Percentiles rank a stretch among this genome's conserved stretches.
These are phyloP conservation scores for Falco rusticolus DNA, from an alignment of 2,797 vertebrate species.

Conservation along the genomic window DNA sequence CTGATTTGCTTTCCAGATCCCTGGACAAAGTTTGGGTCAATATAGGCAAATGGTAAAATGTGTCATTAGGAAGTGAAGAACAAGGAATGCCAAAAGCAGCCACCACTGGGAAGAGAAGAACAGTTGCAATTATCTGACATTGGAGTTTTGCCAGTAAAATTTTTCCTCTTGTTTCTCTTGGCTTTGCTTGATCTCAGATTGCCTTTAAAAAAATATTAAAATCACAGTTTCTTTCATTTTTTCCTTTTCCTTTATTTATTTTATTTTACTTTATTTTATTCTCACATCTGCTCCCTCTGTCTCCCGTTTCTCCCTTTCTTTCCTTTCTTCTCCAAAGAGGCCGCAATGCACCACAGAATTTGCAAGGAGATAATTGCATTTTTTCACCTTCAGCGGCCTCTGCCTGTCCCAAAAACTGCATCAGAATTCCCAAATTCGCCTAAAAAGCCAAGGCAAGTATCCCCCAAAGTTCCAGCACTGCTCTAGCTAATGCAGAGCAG, in stretches of 20 bases:
- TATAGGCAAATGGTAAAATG: background rate
- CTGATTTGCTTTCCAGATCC: background rate
- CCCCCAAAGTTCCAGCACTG: background rate
- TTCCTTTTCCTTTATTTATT: too few relatives aligned
- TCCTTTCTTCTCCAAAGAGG: background rate
- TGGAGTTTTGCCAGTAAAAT: background rate
- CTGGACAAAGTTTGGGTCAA: background rate
- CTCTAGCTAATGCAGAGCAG: background rate
- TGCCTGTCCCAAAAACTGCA: background rate
- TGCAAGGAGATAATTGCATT: accelerated
- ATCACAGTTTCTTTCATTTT: too few relatives aligned
- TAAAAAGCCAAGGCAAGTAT: background rate
- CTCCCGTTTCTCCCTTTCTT: background rate
- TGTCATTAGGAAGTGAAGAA: background rate
- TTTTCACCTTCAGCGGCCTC: background rate
- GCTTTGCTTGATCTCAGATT: background rate
- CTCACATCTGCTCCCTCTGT: background rate
- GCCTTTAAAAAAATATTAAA: background rate
- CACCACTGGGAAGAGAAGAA: background rate
- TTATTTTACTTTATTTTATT: background rate
- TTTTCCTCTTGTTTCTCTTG: background rate
- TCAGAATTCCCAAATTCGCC: background rate
- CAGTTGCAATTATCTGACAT: background rate
- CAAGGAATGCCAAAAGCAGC: background rate
- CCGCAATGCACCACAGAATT: accelerated